Evolutionary conservation across 2,888 invertebrate species (phyloP), one percentile per base, ranked within the genome.

Genomic region (Lasioglossum pauxillum): DNA sequence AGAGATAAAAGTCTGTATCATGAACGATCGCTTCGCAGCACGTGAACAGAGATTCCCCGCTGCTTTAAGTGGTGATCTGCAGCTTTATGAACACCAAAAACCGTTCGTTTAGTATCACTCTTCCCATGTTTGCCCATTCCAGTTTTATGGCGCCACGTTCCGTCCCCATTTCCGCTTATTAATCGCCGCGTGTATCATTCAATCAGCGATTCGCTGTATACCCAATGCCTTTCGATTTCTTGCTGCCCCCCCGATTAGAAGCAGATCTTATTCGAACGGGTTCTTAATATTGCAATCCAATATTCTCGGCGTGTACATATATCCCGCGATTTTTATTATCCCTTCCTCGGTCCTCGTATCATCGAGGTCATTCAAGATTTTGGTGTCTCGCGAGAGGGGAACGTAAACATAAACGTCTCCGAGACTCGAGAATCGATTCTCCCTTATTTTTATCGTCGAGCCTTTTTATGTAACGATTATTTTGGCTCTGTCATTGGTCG

Each of bases 401-500:
- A 35, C 23, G 67, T 69, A 69, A 77, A 44, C 44, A 23, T 44
- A 41, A 72, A 72, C 41, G 16, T n/a, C 27, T 44, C 72, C 12
- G 41, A 53, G 53, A 53, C 23, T 53, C 53, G 27, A 41, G 44
- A n/a, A 57, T 64, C 57, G 23, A 53, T 74, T 35, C 49, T n/a
- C 14, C 23, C 23, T 64, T 67, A n/a, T n/a, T 67, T 49, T 67
- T 46, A n/a, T 35, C 31, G 4, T 16, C n/a, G 38, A 67, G 49
- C n/a, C 67, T 46, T 77, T 69, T 77, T 77, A 67, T 67, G 49
- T 49, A 35, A 77, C 77, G 67, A 69, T 31, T n/a, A 46, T 38
- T 35, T 69, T 23, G 35, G 7, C 67, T 16, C 35, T 8, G 35
- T 8, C 23, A 38, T 67, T 67, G 67, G 67, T 1, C 27, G 75